Evolutionary conservation across 2,888 invertebrate genomes (phyloP), one percentile per base, ranked within the genome.

Genomic region (Drosophila recens): DNA sequence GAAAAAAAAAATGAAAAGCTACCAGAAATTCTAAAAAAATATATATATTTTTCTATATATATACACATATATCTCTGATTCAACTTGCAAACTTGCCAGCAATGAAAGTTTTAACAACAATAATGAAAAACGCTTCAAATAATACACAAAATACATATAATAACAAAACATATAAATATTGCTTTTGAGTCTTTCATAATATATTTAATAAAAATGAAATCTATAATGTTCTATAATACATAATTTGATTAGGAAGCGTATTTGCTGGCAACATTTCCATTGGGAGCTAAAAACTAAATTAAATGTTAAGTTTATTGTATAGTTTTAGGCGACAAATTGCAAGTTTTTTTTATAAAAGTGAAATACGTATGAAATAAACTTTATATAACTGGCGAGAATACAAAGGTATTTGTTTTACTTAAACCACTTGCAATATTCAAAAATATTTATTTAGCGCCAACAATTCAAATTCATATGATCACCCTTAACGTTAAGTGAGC

Each of bases 121-220:
- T 43, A 57, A 57, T 27, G 56, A 56, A 62, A 59, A 72, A 70
- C 62, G 87, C 79, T 73, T 62, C 57, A 40, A 30, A 69, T 65
- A 51, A 67, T 56, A 67, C 40, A 42, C 57, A 11, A 57, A n/a
- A 56, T 45, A 15, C n/a, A 66, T 36, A 72, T 17, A 42, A 56
- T 72, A 67, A 59, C 23, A 54, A 54, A 42, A 69, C 43, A 63
- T n/a, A 77, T 62, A 82, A 69, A 79, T 77, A 82, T 75, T 87
- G 90, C 89, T 90, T 90, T 90, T 90, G 90, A 90, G 90, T 90
- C 90, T 88, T 90, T 90, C 74, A 75, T 68, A 77, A 80, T 77
- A n/a, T n/a, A 77, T n/a, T 34, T 20, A 20, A 71, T 5, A 59
- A 53, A 23, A 38, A 45, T 15, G 13, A 51, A 30, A 58, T 52